A percentile compares a stretch with the other conserved stretches of the same genome.
phyloP scores from a whole-genome alignment of 2,888 invertebrate species.

The Hymenopus coronatus region DNA sequence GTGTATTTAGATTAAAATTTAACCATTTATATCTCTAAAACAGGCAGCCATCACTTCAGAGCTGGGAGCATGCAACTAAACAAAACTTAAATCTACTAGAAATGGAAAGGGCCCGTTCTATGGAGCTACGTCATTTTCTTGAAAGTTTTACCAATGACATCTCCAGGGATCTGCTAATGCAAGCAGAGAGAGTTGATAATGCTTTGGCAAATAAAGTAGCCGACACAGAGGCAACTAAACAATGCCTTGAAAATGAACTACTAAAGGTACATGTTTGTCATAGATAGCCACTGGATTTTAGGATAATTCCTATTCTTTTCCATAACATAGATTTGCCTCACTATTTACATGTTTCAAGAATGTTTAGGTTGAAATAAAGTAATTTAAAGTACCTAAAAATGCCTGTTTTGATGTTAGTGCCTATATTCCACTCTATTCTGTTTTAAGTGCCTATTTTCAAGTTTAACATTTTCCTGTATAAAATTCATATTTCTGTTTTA shows the following conservation, averaged over 20 bases:
- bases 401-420: too few species aligned
- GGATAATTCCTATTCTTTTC: too few species aligned
- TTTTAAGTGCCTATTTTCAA: too few species aligned
- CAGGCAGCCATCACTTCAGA: conserved; percentile 78
- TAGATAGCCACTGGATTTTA: too few species aligned
- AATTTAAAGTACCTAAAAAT: too few species aligned
- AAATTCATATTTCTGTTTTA: too few species aligned
- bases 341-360: too few species aligned
- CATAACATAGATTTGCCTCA: too few species aligned
- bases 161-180: conserved; percentile 74
- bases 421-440: too few species aligned
- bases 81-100: conserved; percentile 75
- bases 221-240: conserved; percentile 70
- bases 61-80: conserved; percentile 81
- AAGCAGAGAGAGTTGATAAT: conserved; percentile 78
- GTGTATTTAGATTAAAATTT: too few species aligned
- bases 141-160: conserved; percentile 72
- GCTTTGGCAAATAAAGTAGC: conserved; percentile 72
- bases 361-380: too few species aligned
- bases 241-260: conserved; percentile 64
- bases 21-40: conserved; percentile 26
- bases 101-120: conserved; percentile 71
- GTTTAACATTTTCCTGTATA: too few species aligned
- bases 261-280: conserved; percentile 48
- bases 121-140: conserved; percentile 64